Base-by-base conservation (phyloP, 1,140 invertebrate species). In the Cryptotermes secundus region DNA sequence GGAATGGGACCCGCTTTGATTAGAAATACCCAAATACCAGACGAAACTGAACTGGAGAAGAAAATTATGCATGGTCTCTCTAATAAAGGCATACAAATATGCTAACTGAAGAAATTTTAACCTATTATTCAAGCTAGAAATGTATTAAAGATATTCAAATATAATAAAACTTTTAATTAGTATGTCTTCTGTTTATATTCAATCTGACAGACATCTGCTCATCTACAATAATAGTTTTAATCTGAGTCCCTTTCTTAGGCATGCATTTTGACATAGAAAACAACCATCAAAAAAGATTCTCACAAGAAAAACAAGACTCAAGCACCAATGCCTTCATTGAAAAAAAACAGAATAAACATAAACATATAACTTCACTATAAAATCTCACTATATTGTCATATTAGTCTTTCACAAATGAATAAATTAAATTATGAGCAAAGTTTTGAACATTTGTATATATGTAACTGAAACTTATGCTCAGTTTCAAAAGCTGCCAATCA, bases 371-470 rank as follows among this genome's bases (percentile, higher is more conserved):
- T 72, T 72, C 45, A 49, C 26, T 72, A 72, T 72, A 72, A 72
- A 72, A 72, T 72, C 59, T 72, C 59, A 72, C 59, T 72, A 72
- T 31, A n/a, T 72, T 72, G 59, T 72, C 59, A 59, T 59, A 59
- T 59, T 59, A 72, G 59, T 72, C 59, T 72, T 72, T 72, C n/a
- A 72, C 59, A 72, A 26, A 10, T 72, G 14, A 72, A 72, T 72
- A 72, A 72, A 72, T 72, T 31, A 72, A 72, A 72, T 72, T 72
- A 7, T n/a, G 16, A 26, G 26, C 26, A 72, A 72, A 72, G 26
- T 72, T 26, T 72, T 19, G n/a, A 26, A 72, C 9, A 72, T 31
- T 31, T 72, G 59, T 72, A 16, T n/a, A 72, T n/a, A 72, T 72
- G 26, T 72, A n/a, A 72, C 4, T 72, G 26, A 16, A n/a, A 31